Conservation (phyloP, 2,797 vertebrate species). For the Darevskia mixta region DNA sequence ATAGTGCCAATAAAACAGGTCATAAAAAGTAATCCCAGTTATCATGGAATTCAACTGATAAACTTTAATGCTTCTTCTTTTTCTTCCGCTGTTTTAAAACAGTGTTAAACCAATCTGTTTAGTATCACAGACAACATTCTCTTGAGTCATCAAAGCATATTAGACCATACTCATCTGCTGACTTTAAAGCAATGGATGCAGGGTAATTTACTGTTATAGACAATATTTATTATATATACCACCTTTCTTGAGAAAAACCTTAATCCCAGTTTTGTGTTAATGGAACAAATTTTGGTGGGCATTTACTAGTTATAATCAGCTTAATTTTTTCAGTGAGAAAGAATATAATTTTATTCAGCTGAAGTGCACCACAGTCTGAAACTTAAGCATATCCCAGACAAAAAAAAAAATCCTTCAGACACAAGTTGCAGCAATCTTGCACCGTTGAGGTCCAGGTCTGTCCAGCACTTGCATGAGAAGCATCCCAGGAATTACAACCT, state of each 20-base stretch:
- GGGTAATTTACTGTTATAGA: neutral
- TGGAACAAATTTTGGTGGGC: neutral
- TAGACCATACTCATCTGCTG: slow-evolving; percentile 49
- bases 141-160: slow-evolving; percentile 42
- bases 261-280: neutral
- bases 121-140: slow-evolving; percentile 40
- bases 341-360: neutral
- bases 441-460: too few species aligned
- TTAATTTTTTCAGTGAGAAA: neutral
- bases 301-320: neutral
- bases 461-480: too few species aligned
- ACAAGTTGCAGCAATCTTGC: too few species aligned
- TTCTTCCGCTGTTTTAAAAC: slow-evolving; percentile 50
- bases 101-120: slow-evolving; percentile 41
- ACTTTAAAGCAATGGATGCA: slow-evolving; percentile 28
- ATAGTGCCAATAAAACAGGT: slow-evolving; percentile 59
- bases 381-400: neutral
- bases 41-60: slow-evolving; percentile 56
- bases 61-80: slow-evolving; percentile 65
- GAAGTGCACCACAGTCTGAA: neutral
- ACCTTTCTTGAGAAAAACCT: neutral
- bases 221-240: neutral
- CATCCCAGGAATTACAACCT: too few species aligned
- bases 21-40: slow-evolving; percentile 62
- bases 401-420: too few species aligned